These are phyloP conservation scores for Aphaenogaster rudis DNA, from an alignment of 1,140 invertebrate species.

Conservation along the genomic window DNA sequence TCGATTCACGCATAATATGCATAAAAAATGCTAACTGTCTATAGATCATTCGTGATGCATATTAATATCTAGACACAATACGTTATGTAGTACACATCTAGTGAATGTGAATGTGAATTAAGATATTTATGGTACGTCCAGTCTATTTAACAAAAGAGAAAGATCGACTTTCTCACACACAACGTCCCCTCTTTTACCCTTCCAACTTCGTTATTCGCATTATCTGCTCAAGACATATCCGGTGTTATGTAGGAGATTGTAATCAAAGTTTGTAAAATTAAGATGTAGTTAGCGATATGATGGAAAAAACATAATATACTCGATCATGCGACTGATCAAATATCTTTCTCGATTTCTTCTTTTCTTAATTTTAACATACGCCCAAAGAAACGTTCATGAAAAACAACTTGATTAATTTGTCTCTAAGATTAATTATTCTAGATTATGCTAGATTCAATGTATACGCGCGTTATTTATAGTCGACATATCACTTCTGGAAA, in stretches of 20 bases:
- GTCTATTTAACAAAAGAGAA: conserved; percentile 29
- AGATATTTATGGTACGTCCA: conserved; percentile 29
- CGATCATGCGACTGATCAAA: background rate
- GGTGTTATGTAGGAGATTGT: conserved; percentile 61
- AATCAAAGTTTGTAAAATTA: conserved; percentile 73
- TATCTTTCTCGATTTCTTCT: background rate
- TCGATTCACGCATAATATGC: background rate
- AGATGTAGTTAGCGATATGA: conserved; percentile 37
- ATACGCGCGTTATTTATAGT: background rate
- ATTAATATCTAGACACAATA: background rate
- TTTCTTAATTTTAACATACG: conserved; percentile 38
- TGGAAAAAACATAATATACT: conserved; percentile 29
- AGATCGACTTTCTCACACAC: background rate
- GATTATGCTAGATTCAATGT: background rate
- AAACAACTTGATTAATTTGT: conserved; percentile 23
- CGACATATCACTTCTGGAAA: background rate
- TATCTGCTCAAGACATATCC: conserved; percentile 69
- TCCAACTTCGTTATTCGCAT: conserved; percentile 41
- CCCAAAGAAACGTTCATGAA: conserved; percentile 36
- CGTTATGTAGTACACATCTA: conserved; percentile 19
- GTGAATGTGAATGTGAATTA: conserved; percentile 37
- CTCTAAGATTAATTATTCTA: background rate
- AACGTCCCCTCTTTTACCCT: background rate
- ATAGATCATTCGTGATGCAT: background rate
- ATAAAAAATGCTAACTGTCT: background rate